Evolutionary conservation across 2,888 invertebrate species (phyloP).

Genomic region (Drosophila crucigera): DNA sequence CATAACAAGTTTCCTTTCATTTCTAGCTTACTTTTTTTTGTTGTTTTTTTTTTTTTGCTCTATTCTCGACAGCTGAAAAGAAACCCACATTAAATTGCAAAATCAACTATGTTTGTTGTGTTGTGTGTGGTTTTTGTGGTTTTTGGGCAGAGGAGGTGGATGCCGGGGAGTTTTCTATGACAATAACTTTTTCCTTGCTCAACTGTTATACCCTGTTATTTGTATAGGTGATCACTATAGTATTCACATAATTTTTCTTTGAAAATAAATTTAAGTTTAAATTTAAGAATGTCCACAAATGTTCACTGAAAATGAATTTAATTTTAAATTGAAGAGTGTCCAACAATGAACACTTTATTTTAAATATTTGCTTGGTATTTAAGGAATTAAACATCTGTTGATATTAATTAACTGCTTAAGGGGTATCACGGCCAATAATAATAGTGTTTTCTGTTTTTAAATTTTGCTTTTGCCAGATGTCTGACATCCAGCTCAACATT

Average conservation of each 20-base stretch:
- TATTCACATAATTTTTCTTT: neutral
- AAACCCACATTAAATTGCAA: slow-evolving; percentile 25
- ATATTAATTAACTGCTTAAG: neutral
- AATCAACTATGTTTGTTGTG: neutral
- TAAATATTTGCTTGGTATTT: neutral
- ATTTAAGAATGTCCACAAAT: neutral
- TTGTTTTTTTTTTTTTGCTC: neutral
- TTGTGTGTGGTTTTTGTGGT: slow-evolving; percentile 9
- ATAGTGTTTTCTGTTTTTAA: neutral
- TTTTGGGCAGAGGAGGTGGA: neutral
- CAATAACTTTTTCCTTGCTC: neutral
- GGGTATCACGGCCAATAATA: neutral
- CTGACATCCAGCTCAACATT: slow-evolving; percentile 15
- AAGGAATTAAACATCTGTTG: neutral
- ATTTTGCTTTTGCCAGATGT: slow-evolving; percentile 2
- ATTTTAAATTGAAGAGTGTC: neutral
- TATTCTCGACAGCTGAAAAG: neutral
- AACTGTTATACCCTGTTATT: slow-evolving; percentile 2
- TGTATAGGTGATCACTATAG: neutral
- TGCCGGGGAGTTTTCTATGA: neutral
- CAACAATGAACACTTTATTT: neutral
- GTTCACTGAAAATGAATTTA: neutral
- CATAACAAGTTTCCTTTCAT: neutral
- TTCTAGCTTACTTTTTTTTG: neutral
- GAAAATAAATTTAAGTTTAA: neutral